These are phyloP conservation scores for Lobophora halterata DNA, from an alignment of 2,888 invertebrate genomes.

Conservation along the genomic window DNA sequence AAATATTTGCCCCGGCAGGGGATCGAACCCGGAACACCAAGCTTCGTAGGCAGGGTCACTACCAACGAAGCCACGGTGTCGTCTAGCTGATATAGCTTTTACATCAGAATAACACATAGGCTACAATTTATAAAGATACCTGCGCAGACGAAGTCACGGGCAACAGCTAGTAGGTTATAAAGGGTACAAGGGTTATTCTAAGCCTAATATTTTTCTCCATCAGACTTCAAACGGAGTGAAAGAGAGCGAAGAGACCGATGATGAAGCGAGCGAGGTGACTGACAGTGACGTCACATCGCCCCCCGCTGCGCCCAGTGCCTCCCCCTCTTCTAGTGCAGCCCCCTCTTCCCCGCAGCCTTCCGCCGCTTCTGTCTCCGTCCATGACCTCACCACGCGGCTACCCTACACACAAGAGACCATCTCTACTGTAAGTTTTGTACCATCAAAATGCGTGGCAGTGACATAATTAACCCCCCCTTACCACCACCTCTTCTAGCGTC, in stretches of 20 bases:
- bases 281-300: slow-evolving; percentile 53
- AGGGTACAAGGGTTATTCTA: slow-evolving; percentile 78
- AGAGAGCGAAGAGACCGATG: slow-evolving; percentile 66
- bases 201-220: too few relatives aligned
- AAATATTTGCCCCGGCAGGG: too few relatives aligned
- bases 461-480: too few relatives aligned
- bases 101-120: too few relatives aligned
- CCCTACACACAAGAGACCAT: slow-evolving; percentile 63
- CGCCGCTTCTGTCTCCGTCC: slow-evolving; percentile 48
- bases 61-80: too few relatives aligned
- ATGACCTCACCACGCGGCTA: slow-evolving; percentile 57
- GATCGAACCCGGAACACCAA: too few relatives aligned
- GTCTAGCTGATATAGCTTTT: too few relatives aligned
- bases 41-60: too few relatives aligned
- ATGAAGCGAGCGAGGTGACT: slow-evolving; percentile 62
- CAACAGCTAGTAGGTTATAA: too few relatives aligned
- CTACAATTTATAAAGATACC: too few relatives aligned
- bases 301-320: slow-evolving; percentile 43
- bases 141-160: slow-evolving; percentile 43
- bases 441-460: not conserved
- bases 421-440: slow-evolving; percentile 56
- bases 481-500: too few relatives aligned
- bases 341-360: slow-evolving; percentile 49
- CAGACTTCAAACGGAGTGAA: slow-evolving; percentile 73
- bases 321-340: slow-evolving; percentile 48